Base-by-base conservation (phyloP, 2,888 invertebrate species). In the Globia sparganii region DNA sequence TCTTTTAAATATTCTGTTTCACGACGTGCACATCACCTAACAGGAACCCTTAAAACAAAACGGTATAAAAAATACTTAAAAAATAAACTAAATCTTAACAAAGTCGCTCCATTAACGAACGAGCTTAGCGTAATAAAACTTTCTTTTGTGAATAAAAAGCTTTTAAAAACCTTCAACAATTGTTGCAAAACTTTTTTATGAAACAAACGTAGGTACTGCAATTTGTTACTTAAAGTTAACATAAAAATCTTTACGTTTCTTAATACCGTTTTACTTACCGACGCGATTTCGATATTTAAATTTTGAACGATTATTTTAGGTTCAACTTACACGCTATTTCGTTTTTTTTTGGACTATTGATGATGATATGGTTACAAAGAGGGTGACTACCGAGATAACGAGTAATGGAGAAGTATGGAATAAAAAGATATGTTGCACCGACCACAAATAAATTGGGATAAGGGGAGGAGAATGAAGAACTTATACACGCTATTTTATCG, bases 81-180 rank as follows among this genome's bases (percentile, higher is more conserved):
- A 78, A 78, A 77, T 46, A 28, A 59, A 75, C 80, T 31, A 68
- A 66, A 72, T 78, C 21, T 71, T 56, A 69, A 78, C 81, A 81
- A 81, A 77, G 72, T 81, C 31, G 31, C 58, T 66, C 46, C 75
- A 70, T 84, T 69, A 77, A 77, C 53, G 49, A 75, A 78, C 49
- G 25, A 73, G 13, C 61, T 59, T 31, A 75, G 78, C 77, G 77
- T 81, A 86, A 88, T 88, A 88, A 88, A 88, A 87, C 88, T 87
- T 86, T 88, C 87, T 88, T 84, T 84, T 77, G 76, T 72, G 11
- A 86, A 87, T 69, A 77, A 74, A 68, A 75, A 72, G n/a, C 13
- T 11, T 76, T 82, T 71, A 71, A 79, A 85, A 86, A 59, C 61
- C 4, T 2, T 15, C 28, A 61, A 80, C 78, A 83, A 81, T 75